A percentile compares a stretch with the other conserved stretches of the same genome.
Conservation (phyloP, 2,113 vertebrate genomes). For the Epinephelus lanceolatus region DNA sequence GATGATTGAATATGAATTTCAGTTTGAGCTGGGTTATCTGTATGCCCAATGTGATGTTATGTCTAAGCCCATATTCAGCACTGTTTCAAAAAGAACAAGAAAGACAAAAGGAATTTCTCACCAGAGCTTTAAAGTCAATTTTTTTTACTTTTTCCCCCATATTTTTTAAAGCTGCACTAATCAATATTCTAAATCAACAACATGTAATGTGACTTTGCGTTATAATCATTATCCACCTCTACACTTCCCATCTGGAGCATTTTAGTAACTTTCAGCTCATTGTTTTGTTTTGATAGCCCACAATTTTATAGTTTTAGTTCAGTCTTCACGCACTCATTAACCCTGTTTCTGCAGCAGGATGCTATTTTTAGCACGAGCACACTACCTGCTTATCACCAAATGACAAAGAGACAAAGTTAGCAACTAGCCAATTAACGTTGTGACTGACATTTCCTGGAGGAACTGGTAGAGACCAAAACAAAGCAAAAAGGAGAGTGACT, state of each 20-base stretch:
- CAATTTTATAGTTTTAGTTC: neutral
- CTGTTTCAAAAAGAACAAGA: neutral
- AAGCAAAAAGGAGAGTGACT: too few species aligned
- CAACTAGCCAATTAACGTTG: too few species aligned
- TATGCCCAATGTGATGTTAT: neutral
- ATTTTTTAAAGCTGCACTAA: neutral
- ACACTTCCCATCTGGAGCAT: neutral
- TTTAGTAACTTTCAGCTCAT: neutral
- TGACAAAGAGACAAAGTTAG: neutral
- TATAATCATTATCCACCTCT: neutral
- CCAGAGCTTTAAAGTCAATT: neutral
- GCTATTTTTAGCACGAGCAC: neutral
- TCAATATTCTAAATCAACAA: neutral
- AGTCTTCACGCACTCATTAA: neutral
- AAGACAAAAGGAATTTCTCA: neutral
- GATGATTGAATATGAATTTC: conserved; percentile 38
- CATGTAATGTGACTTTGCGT: neutral
- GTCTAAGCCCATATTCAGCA: neutral
- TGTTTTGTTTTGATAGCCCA: neutral
- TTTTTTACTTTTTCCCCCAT: neutral
- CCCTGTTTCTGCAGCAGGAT: neutral
- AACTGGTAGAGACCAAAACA: too few species aligned
- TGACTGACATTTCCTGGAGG: too few species aligned
- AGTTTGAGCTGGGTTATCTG: conserved; percentile 1
- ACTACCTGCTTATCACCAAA: neutral